Conservation (phyloP, 53 echinoderm and acorn worm genomes). For the Henricia sp. region DNA sequence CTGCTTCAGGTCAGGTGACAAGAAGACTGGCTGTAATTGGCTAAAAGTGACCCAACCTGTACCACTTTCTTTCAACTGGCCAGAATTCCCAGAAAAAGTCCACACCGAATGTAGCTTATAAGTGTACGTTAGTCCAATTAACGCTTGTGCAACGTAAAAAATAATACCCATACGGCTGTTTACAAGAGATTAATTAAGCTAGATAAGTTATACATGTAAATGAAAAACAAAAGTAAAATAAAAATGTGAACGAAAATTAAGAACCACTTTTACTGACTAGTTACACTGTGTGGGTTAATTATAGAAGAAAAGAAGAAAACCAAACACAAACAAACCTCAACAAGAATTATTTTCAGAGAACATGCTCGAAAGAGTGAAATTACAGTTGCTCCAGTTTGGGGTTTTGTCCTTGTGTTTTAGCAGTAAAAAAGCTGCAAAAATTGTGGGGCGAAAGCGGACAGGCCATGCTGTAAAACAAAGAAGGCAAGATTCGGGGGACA, state of each 20-base stretch:
- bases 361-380: constrained; percentile 49
- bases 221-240: neutral
- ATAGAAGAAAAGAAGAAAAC: constrained; percentile 48
- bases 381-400: constrained; percentile 6
- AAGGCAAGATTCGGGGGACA: constrained; percentile 39
- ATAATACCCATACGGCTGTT: neutral
- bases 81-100: neutral
- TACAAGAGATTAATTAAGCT: neutral
- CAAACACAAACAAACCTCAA: constrained; percentile 61
- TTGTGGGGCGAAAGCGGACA: constrained; percentile 32
- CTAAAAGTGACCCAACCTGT: constrained; percentile 21
- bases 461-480: constrained; percentile 58
- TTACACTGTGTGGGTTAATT: constrained; percentile 58
- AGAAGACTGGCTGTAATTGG: constrained; percentile 7
- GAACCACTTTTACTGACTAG: constrained; percentile 53
- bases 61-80: constrained; percentile 23
- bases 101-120: neutral
- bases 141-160: neutral
- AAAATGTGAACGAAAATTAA: neutral
- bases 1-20: neutral
- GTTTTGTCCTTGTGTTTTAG: no score
- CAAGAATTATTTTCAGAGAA: constrained; percentile 31
- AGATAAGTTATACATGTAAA: neutral
- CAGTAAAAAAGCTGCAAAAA: constrained; percentile 54
- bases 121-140: neutral